Evolutionary conservation across 2,888 invertebrate genomes (phyloP).

Genomic region (Polylopha cassiicola): DNA sequence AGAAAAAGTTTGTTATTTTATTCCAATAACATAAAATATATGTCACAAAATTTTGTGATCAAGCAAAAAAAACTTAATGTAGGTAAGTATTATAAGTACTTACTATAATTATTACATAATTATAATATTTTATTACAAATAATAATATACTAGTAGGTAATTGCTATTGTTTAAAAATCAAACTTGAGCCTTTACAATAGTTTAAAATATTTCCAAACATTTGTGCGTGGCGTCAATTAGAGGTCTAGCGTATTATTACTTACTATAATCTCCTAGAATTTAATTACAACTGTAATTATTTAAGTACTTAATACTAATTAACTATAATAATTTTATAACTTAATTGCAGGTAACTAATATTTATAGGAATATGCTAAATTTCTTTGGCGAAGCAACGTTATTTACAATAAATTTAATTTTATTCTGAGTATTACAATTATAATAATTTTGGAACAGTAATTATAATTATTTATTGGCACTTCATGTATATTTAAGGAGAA

Average conservation of each 20-base stretch:
- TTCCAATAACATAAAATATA: too few species aligned
- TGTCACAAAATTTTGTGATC: too few species aligned
- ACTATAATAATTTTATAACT: constrained; percentile 24
- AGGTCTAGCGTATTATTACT: constrained; percentile 35
- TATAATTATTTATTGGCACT: constrained; percentile 11
- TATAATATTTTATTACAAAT: too few species aligned
- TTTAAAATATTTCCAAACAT: constrained; percentile 36
- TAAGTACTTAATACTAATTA: constrained; percentile 21
- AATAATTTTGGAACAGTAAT: constrained; percentile 14
- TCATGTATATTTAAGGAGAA: constrained; percentile 4
- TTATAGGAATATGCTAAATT: constrained; percentile 49
- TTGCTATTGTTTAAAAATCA: too few species aligned
- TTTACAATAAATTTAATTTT: constrained; percentile 42
- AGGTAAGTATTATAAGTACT: too few species aligned
- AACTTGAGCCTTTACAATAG: constrained; percentile 21
- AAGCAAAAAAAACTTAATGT: too few species aligned
- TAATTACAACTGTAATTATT: constrained; percentile 18
- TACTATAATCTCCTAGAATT: constrained; percentile 25
- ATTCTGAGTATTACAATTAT: constrained; percentile 7
- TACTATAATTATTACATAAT: too few species aligned
- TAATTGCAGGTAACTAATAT: constrained; percentile 35
- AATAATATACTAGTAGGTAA: too few species aligned
- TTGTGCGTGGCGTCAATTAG: constrained; percentile 45
- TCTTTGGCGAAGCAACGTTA: constrained; percentile 68
- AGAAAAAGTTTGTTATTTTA: too few species aligned